Conservation (phyloP, 37 sponge, comb jelly and placozoan genomes). For the Ephydatia muelleri region DNA sequence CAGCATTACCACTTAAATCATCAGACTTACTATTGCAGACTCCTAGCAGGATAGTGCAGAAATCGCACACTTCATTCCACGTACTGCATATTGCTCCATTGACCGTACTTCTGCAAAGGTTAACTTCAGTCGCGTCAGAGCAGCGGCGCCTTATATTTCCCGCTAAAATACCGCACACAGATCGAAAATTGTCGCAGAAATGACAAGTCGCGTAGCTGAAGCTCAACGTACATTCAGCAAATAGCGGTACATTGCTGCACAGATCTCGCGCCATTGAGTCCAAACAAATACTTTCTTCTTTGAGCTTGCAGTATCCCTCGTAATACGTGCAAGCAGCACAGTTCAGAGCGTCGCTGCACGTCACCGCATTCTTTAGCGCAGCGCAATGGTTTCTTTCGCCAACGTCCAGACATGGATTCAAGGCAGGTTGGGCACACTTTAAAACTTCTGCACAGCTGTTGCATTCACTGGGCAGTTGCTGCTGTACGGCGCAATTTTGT, state of each 20-base stretch:
- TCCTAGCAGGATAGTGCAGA: neutral
- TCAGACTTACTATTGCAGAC: conserved; percentile 2
- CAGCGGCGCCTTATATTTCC: neutral
- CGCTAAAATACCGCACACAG: neutral
- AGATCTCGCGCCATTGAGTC: neutral
- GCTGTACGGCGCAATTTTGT: neutral
- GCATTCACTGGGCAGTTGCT: neutral
- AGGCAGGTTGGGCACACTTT: neutral
- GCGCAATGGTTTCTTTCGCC: neutral
- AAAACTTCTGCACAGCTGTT: neutral
- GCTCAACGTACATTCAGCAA: neutral
- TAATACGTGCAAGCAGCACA: neutral
- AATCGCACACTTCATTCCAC: neutral
- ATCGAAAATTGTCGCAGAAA: neutral
- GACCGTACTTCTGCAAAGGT: neutral
- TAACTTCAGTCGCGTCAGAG: neutral
- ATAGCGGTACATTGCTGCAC: neutral
- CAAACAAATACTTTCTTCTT: neutral
- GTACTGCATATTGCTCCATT: neutral
- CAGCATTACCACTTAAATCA: neutral
- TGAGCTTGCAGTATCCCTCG: neutral
- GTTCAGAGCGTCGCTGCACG: neutral
- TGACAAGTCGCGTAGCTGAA: neutral
- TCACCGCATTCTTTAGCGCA: neutral
- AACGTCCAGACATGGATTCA: neutral